Evolutionary conservation across 2,113 vertebrate genomes (phyloP).

Genomic region (Etia nguti): DNA sequence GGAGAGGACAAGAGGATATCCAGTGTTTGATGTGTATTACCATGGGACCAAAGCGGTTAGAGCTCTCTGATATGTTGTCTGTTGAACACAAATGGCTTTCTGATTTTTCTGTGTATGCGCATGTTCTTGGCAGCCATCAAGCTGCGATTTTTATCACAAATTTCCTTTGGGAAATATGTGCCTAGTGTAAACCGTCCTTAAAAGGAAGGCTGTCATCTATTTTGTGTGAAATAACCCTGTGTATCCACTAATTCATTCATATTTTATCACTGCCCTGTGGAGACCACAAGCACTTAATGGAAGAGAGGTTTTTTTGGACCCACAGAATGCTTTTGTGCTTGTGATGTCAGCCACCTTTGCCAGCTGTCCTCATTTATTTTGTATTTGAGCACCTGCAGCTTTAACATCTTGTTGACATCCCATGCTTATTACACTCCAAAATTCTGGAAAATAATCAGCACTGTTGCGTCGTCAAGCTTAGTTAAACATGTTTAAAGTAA

Average conservation of each 20-base stretch:
- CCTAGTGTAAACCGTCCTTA: constrained; percentile 17
- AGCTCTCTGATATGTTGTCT: constrained; percentile 29
- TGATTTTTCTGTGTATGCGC: not conserved
- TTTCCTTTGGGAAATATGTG: constrained; percentile 22
- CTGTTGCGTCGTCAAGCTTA: not conserved
- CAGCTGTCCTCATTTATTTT: constrained; percentile 13
- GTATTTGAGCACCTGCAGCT: constrained; percentile 8
- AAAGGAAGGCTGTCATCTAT: constrained; percentile 5
- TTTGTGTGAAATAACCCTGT: constrained; percentile 8
- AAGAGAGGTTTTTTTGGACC: not conserved
- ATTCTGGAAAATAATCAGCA: not conserved
- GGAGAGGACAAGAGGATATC: not conserved
- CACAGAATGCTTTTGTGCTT: not conserved
- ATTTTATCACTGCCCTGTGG: constrained; percentile 22
- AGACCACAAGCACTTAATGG: constrained; percentile 18
- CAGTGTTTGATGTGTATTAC: constrained; percentile 15
- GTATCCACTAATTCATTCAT: constrained; percentile 36
- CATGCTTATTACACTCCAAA: not conserved
- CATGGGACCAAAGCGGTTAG: constrained; percentile 8
- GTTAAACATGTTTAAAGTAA: not conserved
- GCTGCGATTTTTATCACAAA: constrained; percentile 19
- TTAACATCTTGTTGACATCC: not conserved
- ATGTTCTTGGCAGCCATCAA: constrained; percentile 23
- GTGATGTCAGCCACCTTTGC: constrained; percentile 28
- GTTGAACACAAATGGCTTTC: constrained; percentile 47